Conservation (phyloP, 2,797 vertebrate genomes). For the Nasua narica region DNA sequence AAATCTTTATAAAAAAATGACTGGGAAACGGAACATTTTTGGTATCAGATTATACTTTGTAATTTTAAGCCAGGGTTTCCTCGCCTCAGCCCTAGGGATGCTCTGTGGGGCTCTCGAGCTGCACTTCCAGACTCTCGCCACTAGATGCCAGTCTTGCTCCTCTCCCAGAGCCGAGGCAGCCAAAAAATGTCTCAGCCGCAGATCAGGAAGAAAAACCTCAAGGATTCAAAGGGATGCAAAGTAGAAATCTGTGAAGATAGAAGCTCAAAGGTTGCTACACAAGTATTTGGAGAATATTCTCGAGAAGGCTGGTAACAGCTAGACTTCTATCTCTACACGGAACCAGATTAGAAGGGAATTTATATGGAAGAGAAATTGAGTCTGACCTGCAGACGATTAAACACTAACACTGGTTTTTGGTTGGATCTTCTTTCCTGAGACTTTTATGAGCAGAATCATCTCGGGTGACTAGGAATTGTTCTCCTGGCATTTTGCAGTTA, state of each 20-base stretch:
- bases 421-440: not conserved
- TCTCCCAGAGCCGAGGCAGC: not conserved
- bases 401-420: not conserved
- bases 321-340: not conserved
- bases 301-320: accelerated
- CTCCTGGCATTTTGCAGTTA: not conserved
- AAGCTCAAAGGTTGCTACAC: not conserved
- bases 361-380: not conserved
- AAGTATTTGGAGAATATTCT: not conserved
- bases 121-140: not conserved
- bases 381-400: not conserved
- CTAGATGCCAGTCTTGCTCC: not conserved
- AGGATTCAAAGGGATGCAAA: not conserved
- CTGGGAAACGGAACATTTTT: not conserved
- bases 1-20: not conserved
- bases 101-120: not conserved
- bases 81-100: not conserved
- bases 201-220: not conserved
- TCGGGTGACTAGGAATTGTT: not conserved
- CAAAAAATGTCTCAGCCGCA: not conserved
- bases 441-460: not conserved
- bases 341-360: not conserved
- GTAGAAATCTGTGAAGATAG: not conserved
- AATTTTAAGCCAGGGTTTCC: not conserved
- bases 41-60: not conserved